phyloP scores from a whole-genome alignment of 2,797 vertebrate species.

The Urophycis tenuis region DNA sequence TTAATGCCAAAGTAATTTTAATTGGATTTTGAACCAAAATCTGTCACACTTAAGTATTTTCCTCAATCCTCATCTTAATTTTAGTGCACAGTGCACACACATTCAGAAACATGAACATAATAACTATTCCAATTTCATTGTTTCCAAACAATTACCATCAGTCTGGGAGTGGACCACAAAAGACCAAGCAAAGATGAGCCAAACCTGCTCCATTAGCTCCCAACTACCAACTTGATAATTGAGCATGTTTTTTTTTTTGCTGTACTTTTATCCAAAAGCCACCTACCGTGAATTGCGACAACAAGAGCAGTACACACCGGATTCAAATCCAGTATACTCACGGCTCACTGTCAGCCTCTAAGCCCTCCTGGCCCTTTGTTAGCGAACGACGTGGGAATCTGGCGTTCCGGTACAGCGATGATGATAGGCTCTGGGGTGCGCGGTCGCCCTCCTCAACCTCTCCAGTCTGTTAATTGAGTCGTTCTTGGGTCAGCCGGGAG shows the following conservation, averaged over 20 bases:
- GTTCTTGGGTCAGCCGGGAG: neutral
- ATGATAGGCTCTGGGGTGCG: neutral
- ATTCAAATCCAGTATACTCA: neutral
- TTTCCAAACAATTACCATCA: neutral
- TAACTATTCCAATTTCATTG: neutral
- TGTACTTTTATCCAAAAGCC: neutral
- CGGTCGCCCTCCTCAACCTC: neutral
- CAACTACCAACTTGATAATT: neutral
- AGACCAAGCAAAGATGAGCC: neutral
- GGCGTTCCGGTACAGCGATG: neutral
- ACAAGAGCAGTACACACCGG: neutral
- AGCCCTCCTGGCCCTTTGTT: neutral
- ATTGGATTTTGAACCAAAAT: neutral
- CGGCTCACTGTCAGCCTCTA: neutral
- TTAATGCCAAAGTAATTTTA: neutral
- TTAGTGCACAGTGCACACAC: neutral
- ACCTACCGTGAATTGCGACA: neutral
- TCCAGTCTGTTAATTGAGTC: neutral
- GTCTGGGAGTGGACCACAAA: neutral
- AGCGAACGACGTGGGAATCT: neutral
- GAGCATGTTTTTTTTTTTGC: neutral
- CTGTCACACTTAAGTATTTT: neutral
- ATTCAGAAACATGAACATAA: neutral
- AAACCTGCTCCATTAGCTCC: neutral
- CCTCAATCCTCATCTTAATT: neutral